Base-by-base conservation (phyloP, 2,888 invertebrate species). In the Phyllotreta cruciferae region DNA sequence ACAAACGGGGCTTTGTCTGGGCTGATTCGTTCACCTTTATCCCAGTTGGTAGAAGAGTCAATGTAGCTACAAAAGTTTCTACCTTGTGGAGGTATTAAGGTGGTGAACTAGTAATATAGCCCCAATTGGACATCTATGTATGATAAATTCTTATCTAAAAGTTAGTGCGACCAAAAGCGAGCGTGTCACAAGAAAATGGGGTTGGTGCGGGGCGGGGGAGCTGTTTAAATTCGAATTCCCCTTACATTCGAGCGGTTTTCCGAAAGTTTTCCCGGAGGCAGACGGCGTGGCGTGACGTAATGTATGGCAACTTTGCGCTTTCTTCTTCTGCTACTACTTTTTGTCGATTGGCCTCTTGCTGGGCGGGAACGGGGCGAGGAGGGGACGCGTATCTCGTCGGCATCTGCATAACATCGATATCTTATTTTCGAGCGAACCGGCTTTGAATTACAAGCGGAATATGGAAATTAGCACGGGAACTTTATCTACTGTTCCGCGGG, bases 401-500 rank as follows among this genome's bases (percentile, higher is more conserved):
- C 54, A 66, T 66, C 62, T 63, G 63, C 63, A 66, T 66, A 63
- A 63, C 63, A 66, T 63, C 66, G 60, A 66, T 62, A 62, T 65
- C 62, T 62, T 60, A 56, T 60, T 56, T 56, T 57, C 45, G 55
- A 55, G 54, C 34, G 45, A 56, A 52, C 60, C 56, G 60, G 38
- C 63, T 52, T 24, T 49, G 63, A 63, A 63, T 63, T 63, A 63
- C 63, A 63, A 60, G 58, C 52, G 37, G 56, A 50, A 58, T 50
- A 50, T 58, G 58, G 58, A 37, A 50, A 50, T 50, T 50, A 47
- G 13, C 13, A 41, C 50, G 42, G 50, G 50, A 50, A 50, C 50
- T 58, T 36, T 52, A 52, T 52, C 52, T 52, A 13, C 41, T 41
- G 1, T 41, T 41, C 36, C 50, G 38, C 13, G 34, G 14, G 35